These are phyloP conservation scores for Cotesia typhae DNA, from an alignment of 1,140 invertebrate species.

Conservation along the genomic window DNA sequence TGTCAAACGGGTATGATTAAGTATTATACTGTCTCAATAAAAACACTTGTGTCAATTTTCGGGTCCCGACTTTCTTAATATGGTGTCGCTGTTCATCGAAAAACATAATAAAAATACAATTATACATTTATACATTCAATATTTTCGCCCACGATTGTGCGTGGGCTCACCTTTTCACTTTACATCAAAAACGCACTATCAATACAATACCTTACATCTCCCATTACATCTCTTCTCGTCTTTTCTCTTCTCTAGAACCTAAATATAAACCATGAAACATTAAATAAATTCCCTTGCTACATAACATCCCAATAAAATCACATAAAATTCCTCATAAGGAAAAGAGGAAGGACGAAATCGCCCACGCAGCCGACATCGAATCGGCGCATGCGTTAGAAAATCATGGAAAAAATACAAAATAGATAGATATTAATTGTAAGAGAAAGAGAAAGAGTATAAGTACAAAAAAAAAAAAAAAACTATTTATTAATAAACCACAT, in stretches of 20 bases:
- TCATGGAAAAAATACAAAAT: background rate
- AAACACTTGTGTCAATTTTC: constrained; percentile 27
- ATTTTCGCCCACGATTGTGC: constrained; percentile 20
- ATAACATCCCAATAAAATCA: no score
- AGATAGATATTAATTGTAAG: background rate
- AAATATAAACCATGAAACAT: no score
- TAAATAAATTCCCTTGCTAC: no score
- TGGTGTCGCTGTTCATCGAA: constrained; percentile 13
- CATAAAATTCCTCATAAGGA: constrained; percentile 26
- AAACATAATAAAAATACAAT: constrained; percentile 6
- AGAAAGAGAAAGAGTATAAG: background rate
- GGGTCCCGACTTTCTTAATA: background rate
- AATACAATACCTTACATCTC: background rate
- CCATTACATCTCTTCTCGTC: background rate
- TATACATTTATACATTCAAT: background rate
- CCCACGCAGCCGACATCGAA: background rate
- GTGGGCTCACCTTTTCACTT: no score
- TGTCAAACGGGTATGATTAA: constrained; percentile 18
- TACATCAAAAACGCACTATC: background rate
- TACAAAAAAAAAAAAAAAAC: no score
- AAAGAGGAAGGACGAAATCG: constrained; percentile 31
- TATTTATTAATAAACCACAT: no score
- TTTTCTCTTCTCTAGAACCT: no score
- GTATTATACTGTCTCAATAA: constrained; percentile 12
- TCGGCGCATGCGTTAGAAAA: constrained; percentile 10